Base-by-base conservation (phyloP, 2,888 invertebrate species). In the Leucophenga montana region DNA sequence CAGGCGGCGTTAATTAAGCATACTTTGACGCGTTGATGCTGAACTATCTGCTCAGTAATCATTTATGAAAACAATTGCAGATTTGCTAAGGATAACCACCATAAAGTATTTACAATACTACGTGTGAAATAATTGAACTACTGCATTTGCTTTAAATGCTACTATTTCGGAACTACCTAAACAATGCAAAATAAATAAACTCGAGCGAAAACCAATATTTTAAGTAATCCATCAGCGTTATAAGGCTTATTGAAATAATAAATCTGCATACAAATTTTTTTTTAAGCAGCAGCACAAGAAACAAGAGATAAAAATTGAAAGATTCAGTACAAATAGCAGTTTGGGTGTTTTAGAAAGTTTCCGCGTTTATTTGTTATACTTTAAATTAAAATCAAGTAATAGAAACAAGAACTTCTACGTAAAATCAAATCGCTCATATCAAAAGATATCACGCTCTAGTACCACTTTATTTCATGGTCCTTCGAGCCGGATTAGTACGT, bases 41-140 rank as follows among this genome's bases (percentile, higher is more conserved):
- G 56, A 20, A 22, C 11, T 8, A 9, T 3, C 20, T 54, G 54
- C 48, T 48, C 27, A 27, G 27, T 39, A 39, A 39, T 8, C 39
- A 39, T 39, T 39, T 39, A 39, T 39, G 39, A 39, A 39, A 1
- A 8, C 33, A 33, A 5, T 50, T 71, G 69, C 71, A 74, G 68
- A 76, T 68, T 57, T 72, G 75, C 72, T 78, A 72, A 71, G 61
- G 61, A 54, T 53, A 70, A 57, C 31, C 39, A 57, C 20, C 33
- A 3, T 27, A 27, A 27, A 27, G 27, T 27, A 27, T n/a, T n/a
- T n/a, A n/a, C n/a, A n/a, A n/a, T n/a, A n/a, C n/a, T n/a, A n/a
- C n/a, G n/a, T n/a, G n/a, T n/a, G n/a, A n/a, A n/a, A n/a, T n/a
- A n/a, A n/a, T n/a, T n/a, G n/a, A n/a, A n/a, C n/a, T 27, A 4